Conservation (phyloP, 2,113 vertebrate genomes). For the Nansenia antarctica region DNA sequence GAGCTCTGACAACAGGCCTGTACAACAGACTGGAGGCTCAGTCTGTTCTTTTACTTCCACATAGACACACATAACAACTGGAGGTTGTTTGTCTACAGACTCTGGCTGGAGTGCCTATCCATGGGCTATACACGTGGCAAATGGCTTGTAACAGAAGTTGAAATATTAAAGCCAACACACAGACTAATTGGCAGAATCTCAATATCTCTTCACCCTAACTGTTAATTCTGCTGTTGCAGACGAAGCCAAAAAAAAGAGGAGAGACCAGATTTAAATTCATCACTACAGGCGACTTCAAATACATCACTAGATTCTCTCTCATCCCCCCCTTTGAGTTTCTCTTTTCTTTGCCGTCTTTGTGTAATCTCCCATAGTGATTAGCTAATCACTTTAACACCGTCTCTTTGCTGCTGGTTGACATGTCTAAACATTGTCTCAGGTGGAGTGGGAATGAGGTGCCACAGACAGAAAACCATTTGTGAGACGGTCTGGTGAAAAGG, state of each 20-base stretch:
- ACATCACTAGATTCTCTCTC: slow-evolving; percentile 29
- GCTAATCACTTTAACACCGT: slow-evolving; percentile 31
- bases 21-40: slow-evolving; percentile 25
- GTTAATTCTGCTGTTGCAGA: slow-evolving; percentile 53
- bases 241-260: slow-evolving; percentile 55
- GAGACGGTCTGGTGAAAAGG: slow-evolving; percentile 15
- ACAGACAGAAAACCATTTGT: slow-evolving; percentile 13
- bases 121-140: not conserved
- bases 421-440: slow-evolving; percentile 46
- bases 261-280: slow-evolving; percentile 57
- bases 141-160: not conserved
- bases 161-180: slow-evolving; percentile 33
- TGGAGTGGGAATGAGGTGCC: slow-evolving; percentile 5
- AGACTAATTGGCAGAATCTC: slow-evolving; percentile 55
- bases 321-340: not conserved
- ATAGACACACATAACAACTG: slow-evolving; percentile 3
- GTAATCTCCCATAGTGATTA: slow-evolving; percentile 26
- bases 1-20: no score
- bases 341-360: slow-evolving; percentile 11
- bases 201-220: slow-evolving; percentile 27
- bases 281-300: slow-evolving; percentile 57
- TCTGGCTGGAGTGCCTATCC: not conserved
- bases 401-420: slow-evolving; percentile 28
- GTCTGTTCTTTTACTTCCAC: slow-evolving; percentile 41
- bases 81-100: not conserved